Evolutionary conservation across 2,888 invertebrate genomes (phyloP), one percentile per base, ranked within the genome.

Genomic region (Drosophila phalerata): DNA sequence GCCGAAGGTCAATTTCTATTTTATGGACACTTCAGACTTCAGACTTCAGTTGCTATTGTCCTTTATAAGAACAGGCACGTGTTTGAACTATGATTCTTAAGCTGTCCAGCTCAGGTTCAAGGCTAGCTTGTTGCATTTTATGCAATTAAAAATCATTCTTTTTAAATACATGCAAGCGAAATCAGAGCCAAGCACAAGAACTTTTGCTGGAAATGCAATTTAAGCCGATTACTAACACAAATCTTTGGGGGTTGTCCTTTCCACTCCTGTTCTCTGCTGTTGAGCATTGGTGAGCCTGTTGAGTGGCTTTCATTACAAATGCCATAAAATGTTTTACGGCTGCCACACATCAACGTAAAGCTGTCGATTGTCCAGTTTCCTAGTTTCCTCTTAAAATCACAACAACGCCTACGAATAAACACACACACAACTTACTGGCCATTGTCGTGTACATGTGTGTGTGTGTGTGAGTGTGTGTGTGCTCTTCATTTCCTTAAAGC

Each of bases 181-280:
- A 43, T 17, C 19, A 11, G 19, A 42, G 32, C 30, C 17, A 30
- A 30, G 30, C 9, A 25, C n/a, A 25, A 63, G 19, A 53, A 69
- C 45, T 60, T 60, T 37, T 25, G 22, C 17, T 11, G 37, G 51
- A 69, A 70, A 60, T 73, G 79, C 73, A 84, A 73, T 73, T 83
- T 85, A 85, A 85, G 78, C 84, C 84, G 84, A 85, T 85, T 85
- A 85, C 71, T 48, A 71, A 28, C 56, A 56, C 43, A 85, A 85
- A 73, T 84, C 73, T 69, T 49, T 34, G 32, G 57, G 17, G 17
- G 22, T 30, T 32, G 13, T 19, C 34, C n/a, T 13, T 0, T 17
- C 38, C 17, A 8, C 48, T 48, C 8, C 8, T 28, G 25, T 25
- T 5, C 30, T 30, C 30, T 30, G 47, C 11, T 11, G 30, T 2